Conservation (phyloP, 1,140 invertebrate species). For the Eurosta solidaginis region DNA sequence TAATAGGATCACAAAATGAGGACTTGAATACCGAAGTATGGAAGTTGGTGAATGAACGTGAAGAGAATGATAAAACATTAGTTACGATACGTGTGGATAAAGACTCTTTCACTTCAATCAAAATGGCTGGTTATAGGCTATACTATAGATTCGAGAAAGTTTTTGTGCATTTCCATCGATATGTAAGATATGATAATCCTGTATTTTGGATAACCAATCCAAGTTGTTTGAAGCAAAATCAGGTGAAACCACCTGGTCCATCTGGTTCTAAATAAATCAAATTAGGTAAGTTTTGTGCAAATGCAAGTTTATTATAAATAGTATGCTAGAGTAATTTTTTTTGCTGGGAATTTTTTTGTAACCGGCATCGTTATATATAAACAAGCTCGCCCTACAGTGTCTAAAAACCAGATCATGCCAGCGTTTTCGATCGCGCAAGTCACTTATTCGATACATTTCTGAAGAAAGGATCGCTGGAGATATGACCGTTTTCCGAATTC, state of each 20-base stretch:
- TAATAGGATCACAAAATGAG: not conserved
- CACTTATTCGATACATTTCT: too few species aligned
- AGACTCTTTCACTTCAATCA: constrained; percentile 4
- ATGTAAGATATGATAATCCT: constrained; percentile 5
- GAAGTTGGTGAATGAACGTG: constrained; percentile 14
- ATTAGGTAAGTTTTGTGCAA: not conserved
- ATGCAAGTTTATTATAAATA: too few species aligned
- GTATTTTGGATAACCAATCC: constrained; percentile 9
- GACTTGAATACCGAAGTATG: constrained; percentile 5
- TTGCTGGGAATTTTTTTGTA: too few species aligned
- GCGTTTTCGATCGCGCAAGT: too few species aligned
- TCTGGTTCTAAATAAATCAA: not conserved
- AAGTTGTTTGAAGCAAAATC: constrained; percentile 6
- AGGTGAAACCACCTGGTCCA: constrained; percentile 21
- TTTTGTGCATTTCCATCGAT: not conserved
- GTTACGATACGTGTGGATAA: constrained; percentile 14
- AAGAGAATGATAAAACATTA: not conserved
- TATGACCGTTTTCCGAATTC: too few species aligned
- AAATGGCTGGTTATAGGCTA: not conserved
- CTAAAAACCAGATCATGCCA: too few species aligned
- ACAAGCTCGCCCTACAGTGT: too few species aligned
- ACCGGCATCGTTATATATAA: too few species aligned
- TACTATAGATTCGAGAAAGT: constrained; percentile 7
- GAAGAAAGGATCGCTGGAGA: too few species aligned
- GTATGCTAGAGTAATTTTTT: too few species aligned